Percentiles rank a stretch among this genome's conserved stretches.
Conservation (phyloP, 2,113 vertebrate genomes). For the Pseudorectes ferrugineus region DNA sequence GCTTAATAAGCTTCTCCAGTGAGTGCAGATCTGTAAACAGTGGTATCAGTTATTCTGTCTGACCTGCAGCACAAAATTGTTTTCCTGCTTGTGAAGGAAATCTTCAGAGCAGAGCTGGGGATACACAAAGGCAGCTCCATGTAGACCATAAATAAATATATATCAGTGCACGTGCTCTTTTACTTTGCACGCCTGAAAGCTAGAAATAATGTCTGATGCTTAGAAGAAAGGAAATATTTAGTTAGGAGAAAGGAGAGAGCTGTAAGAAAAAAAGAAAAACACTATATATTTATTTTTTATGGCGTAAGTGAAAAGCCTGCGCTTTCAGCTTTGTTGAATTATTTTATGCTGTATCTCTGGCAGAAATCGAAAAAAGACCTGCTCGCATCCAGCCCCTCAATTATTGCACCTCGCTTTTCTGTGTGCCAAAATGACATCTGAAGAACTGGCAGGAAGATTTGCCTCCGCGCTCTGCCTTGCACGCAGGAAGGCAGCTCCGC, state of each 20-base stretch:
- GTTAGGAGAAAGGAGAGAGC: slow-evolving; percentile 2
- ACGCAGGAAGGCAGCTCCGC: not conserved
- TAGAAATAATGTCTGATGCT: slow-evolving; percentile 20
- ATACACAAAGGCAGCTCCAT: slow-evolving; percentile 2
- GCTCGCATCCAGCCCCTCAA: not conserved
- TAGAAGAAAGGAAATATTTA: slow-evolving; percentile 56
- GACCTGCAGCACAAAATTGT: slow-evolving; percentile 1
- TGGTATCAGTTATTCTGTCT: slow-evolving; percentile 16
- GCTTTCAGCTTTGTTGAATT: slow-evolving; percentile 34
- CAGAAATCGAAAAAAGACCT: slow-evolving; percentile 36
- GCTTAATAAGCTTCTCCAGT: not conserved
- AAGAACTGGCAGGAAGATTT: slow-evolving; percentile 2
- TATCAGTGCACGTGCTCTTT: not conserved
- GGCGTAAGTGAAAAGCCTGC: not conserved
- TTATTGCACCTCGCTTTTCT: not conserved
- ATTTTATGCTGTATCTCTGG: slow-evolving; percentile 30
- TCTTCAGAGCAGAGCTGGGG: slow-evolving; percentile 13
- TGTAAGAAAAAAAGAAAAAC: slow-evolving; percentile 18
- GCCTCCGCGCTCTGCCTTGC: not conserved
- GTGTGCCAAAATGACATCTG: slow-evolving; percentile 33
- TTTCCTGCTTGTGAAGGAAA: slow-evolving; percentile 9
- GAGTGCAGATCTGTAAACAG: not conserved
- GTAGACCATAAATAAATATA: slow-evolving; percentile 25
- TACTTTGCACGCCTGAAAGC: slow-evolving; percentile 1
- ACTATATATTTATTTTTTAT: slow-evolving; percentile 45